Evolutionary conservation across 2,113 vertebrate genomes (phyloP), one percentile per base, ranked within the genome.

Genomic region (Oreocharis arfaki): DNA sequence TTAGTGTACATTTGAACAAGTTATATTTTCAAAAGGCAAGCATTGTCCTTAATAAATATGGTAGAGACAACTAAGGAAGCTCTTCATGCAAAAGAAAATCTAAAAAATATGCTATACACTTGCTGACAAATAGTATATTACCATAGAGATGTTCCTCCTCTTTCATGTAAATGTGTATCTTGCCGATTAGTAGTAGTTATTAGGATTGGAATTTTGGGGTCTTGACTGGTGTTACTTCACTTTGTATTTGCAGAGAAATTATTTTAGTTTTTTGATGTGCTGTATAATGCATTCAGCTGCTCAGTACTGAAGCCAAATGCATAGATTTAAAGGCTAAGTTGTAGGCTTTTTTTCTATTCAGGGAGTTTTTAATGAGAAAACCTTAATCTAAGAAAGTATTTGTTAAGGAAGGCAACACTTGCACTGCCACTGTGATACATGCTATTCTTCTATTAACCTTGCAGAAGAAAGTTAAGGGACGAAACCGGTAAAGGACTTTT

Each of bases 1-100:
- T 90, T 91, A 88, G 53, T 74, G 50, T 94, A 63, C 76, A 5
- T 90, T 93, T 94, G 39, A 53, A 50, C 68, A 87, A 83, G 88
- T 95, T 79, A 57, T 91, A 76, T 95, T 95, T 96, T 85, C 55
- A 90, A 95, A 96, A 60, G 90, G 32, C 61, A 97, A 89, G 7
- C 53, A 80, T 33, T 88, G 42, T 74, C 65, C 63, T 69, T 87
- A 82, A 30, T 89, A 92, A 93, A 9, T 77, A 63, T 89, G 41
- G 10, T 89, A 77, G 78, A 79, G 56, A 87, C 20, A 73, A 35
- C 95, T 95, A 76, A 76, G n/a, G 55, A 83, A 94, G 30, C 2
- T 90, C 69, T 85, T 96, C 6, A 59, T 3, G 3, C 3, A 59
- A 79, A 92, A 63, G 4, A 74, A 74, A 71, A 64, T 49, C 19